phyloP scores from a whole-genome alignment of 2,113 vertebrate genomes.

The Etheostoma cragini region DNA sequence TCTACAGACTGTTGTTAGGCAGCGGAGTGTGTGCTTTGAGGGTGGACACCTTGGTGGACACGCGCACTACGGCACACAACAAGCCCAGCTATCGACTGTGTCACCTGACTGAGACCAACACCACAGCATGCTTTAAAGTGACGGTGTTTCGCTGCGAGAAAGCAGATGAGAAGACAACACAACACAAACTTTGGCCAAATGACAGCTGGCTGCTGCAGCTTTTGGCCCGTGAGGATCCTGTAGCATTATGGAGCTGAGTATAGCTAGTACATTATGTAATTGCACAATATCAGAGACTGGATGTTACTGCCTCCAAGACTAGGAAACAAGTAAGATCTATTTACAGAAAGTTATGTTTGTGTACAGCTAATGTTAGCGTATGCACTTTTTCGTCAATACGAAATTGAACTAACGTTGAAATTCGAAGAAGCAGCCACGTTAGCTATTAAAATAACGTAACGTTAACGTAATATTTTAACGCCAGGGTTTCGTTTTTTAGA shows the following conservation, averaged over 20 bases:
- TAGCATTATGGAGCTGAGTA: conserved; percentile 33
- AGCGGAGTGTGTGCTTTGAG: conserved; percentile 46
- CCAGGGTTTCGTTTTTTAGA: not conserved
- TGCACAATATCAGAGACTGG: conserved; percentile 8
- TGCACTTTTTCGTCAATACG: not conserved
- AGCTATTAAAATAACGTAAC: not conserved
- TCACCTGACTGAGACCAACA: conserved; percentile 69
- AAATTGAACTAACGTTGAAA: not conserved
- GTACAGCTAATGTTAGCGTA: not conserved
- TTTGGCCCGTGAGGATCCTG: conserved; percentile 15
- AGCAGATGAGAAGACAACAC: not conserved
- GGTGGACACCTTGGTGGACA: conserved; percentile 48
- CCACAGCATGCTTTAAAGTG: conserved; percentile 5
- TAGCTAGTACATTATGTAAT: conserved; percentile 63
- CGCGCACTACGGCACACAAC: conserved; percentile 23
- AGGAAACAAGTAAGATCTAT: not conserved
- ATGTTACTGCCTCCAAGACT: not conserved
- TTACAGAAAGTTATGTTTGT: not conserved
- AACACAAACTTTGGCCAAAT: conserved; percentile 17
- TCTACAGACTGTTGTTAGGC: not conserved
- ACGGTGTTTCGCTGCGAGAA: not conserved
- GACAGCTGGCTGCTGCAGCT: conserved; percentile 37
- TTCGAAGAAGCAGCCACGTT: not conserved
- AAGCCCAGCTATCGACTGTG: not conserved
- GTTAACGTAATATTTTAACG: not conserved